Percentiles rank a stretch among this genome's conserved stretches.
These are phyloP conservation scores for Drosophila mimica DNA, from an alignment of 2,888 invertebrate genomes.

Conservation along the genomic window DNA sequence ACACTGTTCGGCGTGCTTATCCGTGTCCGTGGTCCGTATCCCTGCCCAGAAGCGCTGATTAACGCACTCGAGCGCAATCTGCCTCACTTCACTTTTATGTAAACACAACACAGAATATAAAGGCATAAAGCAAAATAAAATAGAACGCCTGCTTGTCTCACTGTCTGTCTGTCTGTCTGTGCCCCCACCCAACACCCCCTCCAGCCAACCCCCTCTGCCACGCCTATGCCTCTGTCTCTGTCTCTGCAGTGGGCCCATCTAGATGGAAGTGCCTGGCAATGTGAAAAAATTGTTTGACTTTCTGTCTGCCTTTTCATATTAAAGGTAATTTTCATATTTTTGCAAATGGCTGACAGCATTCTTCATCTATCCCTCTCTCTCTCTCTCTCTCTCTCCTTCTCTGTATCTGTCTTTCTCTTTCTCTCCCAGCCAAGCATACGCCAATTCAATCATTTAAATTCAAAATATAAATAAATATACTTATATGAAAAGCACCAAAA, in stretches of 20 bases:
- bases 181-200: background rate
- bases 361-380: conserved; percentile 8
- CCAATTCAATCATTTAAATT: conserved; percentile 79
- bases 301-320: conserved; percentile 71
- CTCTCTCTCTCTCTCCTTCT: conserved; percentile 4
- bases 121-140: conserved; percentile 78
- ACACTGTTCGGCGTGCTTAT: conserved; percentile 4
- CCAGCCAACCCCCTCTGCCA: background rate
- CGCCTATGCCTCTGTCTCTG: background rate
- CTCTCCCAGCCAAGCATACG: conserved; percentile 37
- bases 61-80: conserved; percentile 82
- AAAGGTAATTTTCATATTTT: conserved; percentile 82
- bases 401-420: conserved; percentile 6
- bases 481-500: conserved; percentile 32
- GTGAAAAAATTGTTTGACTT: conserved; percentile 54
- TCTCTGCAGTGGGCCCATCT: conserved; percentile 61
- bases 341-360: conserved; percentile 62
- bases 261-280: conserved; percentile 64
- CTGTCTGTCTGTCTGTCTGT: conserved; percentile 8
- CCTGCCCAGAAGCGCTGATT: conserved; percentile 77
- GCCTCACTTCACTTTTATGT: conserved; percentile 81
- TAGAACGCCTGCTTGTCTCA: conserved; percentile 57
- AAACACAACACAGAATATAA: conserved; percentile 81
- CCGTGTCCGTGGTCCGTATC: conserved; percentile 39
- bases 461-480: conserved; percentile 68